Evolutionary conservation across 1,140 invertebrate species (phyloP), one percentile per base, ranked within the genome.

Genomic region (Drosophila suzukii): DNA sequence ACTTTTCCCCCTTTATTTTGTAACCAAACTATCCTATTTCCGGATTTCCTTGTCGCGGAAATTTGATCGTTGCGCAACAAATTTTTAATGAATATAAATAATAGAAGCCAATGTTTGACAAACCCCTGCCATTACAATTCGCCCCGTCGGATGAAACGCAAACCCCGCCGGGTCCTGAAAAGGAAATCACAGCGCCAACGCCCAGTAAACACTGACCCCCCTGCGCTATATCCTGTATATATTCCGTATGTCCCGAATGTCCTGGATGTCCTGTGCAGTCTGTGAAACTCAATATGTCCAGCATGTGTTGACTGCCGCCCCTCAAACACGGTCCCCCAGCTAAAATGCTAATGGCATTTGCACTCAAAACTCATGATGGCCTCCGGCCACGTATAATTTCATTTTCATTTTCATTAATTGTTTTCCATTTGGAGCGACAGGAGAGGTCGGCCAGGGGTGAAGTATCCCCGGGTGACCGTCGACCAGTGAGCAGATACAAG

Each of bases 321-420:
- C 24, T 6, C 34, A 11, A 55, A 55, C 13, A 12, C 51, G 20
- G n/a, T 12, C 24, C 30, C 36, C 43, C 4, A 13, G 8, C 38
- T 44, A 5, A 46, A 70, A 78, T 75, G 75, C 82, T 88, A 86
- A 86, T 86, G 78, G 78, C 70, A 82, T 82, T 86, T 79, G 82
- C 82, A 82, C 78, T 88, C 83, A 79, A 88, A 86, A 88, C 73
- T 76, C 78, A 76, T 73, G 83, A 68, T 88, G 79, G 51, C 83
- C 78, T 76, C 75, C 79, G 83, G 83, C 83, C 49, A 79, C 50
- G 61, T 79, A 82, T 86, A 86, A 86, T 86, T 86, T 79, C 56
- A 86, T 86, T 86, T 88, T 76, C 83, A 88, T 88, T 86, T 88
- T 76, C 83, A 88, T 88, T 86, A 86, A 88, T 86, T 82, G 75